Evolutionary conservation across 1,140 invertebrate species (phyloP).

Genomic region (Lethrus apterus): DNA sequence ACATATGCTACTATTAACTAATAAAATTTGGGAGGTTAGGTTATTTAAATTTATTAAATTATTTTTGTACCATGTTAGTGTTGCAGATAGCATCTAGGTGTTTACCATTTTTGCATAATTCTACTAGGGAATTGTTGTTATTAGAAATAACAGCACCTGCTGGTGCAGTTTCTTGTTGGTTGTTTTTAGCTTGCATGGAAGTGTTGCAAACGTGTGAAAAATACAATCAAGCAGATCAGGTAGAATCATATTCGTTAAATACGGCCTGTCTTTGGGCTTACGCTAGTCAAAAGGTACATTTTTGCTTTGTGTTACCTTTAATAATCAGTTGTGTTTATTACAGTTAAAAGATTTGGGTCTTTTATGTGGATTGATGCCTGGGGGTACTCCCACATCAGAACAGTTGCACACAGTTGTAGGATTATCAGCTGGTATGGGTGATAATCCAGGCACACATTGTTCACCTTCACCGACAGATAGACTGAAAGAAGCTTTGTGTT

Average conservation of each 20-base stretch:
- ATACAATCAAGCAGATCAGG: constrained; percentile 56
- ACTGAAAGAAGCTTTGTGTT: constrained; percentile 84
- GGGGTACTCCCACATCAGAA: constrained; percentile 70
- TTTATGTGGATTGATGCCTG: constrained; percentile 87
- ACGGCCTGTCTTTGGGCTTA: constrained; percentile 88
- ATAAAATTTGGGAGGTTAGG: constrained; percentile 73
- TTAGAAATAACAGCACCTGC: constrained; percentile 68
- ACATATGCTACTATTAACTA: constrained; percentile 68
- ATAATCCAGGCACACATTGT: constrained; percentile 47
- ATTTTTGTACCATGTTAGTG: neutral
- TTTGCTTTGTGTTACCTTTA: neutral
- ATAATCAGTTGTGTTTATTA: constrained; percentile 26
- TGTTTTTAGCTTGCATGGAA: constrained; percentile 85
- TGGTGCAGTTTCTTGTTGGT: constrained; percentile 87
- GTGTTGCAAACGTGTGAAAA: constrained; percentile 73
- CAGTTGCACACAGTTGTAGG: constrained; percentile 86
- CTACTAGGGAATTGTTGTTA: constrained; percentile 69
- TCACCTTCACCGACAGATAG: constrained; percentile 70
- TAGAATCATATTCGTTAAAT: constrained; percentile 74
- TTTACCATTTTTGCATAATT: constrained; percentile 80
- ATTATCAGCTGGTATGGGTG: constrained; percentile 82
- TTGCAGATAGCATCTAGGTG: constrained; percentile 74
- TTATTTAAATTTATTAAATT: constrained; percentile 14
- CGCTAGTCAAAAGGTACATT: constrained; percentile 79
- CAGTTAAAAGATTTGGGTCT: constrained; percentile 79